phyloP scores from a whole-genome alignment of 2,888 invertebrate species.

The Callosobruchus maculatus region DNA sequence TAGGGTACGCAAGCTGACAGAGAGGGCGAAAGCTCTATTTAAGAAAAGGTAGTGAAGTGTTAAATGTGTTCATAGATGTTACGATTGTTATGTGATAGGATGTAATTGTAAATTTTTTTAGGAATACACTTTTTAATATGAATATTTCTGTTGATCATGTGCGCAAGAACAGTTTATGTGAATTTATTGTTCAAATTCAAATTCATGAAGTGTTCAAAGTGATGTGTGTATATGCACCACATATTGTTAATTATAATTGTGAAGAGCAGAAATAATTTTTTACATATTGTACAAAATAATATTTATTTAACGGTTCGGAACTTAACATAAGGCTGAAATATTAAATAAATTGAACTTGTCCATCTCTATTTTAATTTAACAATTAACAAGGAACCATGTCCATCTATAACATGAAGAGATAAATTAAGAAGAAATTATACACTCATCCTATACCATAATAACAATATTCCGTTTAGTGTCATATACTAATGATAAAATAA shows the following conservation, averaged over 20 bases:
- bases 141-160: neutral
- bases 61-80: neutral
- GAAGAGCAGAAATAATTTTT: neutral
- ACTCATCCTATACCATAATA: too few species aligned
- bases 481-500: too few species aligned
- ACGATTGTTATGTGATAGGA: neutral
- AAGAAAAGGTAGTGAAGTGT: conserved; percentile 26
- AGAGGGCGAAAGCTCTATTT: conserved; percentile 64
- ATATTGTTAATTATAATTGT: neutral
- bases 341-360: neutral
- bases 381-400: neutral
- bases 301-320: neutral
- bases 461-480: too few species aligned
- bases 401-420: too few species aligned
- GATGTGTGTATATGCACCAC: too few species aligned
- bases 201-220: neutral
- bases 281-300: neutral
- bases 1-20: conserved; percentile 76
- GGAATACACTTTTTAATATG: neutral
- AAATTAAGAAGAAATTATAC: neutral
- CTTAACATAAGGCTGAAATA: neutral
- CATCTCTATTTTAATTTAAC: neutral
- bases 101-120: neutral
- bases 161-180: neutral
- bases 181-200: neutral